Conservation (phyloP, 2,888 invertebrate genomes). For the Trachelus tabidus region DNA sequence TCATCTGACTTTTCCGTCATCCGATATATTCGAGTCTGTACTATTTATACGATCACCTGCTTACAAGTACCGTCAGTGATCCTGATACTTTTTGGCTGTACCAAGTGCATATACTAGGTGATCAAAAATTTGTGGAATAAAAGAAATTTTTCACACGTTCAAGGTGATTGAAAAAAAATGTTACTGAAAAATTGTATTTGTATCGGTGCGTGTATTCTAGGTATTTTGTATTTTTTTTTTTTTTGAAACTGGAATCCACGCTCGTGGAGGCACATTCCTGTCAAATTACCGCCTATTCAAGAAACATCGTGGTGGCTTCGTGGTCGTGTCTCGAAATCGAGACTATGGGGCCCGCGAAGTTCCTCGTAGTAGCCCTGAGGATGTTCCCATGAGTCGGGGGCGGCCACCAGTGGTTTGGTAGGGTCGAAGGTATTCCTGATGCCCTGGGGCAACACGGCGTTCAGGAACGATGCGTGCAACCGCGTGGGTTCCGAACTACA, state of each 20-base stretch:
- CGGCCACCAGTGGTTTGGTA: slow-evolving; percentile 43
- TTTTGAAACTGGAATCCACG: not conserved
- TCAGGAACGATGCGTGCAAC: slow-evolving; percentile 43
- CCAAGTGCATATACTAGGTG: not conserved
- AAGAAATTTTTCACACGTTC: not conserved
- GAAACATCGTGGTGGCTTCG: slow-evolving; percentile 8
- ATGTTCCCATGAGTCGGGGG: slow-evolving; percentile 60
- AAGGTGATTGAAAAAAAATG: too few species aligned
- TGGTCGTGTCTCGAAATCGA: slow-evolving; percentile 28
- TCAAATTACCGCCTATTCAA: slow-evolving; percentile 32
- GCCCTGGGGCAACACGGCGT: slow-evolving; percentile 36
- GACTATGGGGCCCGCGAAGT: slow-evolving; percentile 10
- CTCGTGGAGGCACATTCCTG: slow-evolving; percentile 33
- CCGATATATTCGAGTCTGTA: not conserved
- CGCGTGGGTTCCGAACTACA: slow-evolving; percentile 27
- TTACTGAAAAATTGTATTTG: not conserved
- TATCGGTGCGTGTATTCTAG: not conserved
- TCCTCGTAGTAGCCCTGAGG: slow-evolving; percentile 42
- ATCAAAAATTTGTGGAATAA: not conserved
- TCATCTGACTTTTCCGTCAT: not conserved
- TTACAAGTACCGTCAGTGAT: not conserved
- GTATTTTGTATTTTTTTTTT: not conserved
- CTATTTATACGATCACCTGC: not conserved
- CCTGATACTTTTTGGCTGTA: not conserved
- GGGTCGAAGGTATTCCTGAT: slow-evolving; percentile 22